Evolutionary conservation across 2,888 invertebrate genomes (phyloP), one percentile per base, ranked within the genome.

Genomic region (Marasmarcha lunaedactyla): DNA sequence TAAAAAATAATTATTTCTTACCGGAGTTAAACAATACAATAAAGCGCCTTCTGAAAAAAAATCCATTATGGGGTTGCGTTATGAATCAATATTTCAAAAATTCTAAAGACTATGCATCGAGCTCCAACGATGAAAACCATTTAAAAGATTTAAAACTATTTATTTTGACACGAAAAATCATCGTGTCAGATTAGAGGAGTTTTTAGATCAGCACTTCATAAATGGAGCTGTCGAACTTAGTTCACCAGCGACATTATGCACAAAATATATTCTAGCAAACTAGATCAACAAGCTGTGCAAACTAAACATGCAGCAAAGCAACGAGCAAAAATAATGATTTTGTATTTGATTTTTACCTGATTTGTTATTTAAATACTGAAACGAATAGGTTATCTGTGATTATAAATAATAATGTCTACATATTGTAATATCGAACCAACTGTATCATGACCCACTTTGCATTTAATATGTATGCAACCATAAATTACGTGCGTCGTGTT

Each of bases 41-140:
- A 40, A 42, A 44, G 36, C 37, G 44, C 38, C 40, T 44, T 15
- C 38, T 44, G 13, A 36, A 30, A 44, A 44, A 44, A 15, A 30
- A 42, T 11, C 44, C 44, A 14, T 42, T 46, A 39, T 42, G 45
- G 44, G 36, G 44, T 37, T 14, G 15, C 35, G 40, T 41, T 35
- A 40, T 44, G 42, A 12, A 40, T 36, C 40, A 44, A 14, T 42
- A 43, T 46, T 44, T 44, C 37, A 12, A 20, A 33, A 37, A 46
- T 25, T 36, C 14, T 38, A 46, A 15, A 35, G 12, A 12, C 13
- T 36, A 37, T 30, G 37, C n/a, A 7, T 41, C 41, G 37, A 46
- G 43, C 35, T 43, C 45, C 37, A 43, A 43, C 39, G 37, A 40
- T 38, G 41, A 41, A 38, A 46, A 40, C 36, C 41, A 46, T 40